A percentile compares a stretch with the other conserved stretches of the same genome.
phyloP scores from a whole-genome alignment of 2,888 invertebrate species.

The Megalurothrips usitatus region DNA sequence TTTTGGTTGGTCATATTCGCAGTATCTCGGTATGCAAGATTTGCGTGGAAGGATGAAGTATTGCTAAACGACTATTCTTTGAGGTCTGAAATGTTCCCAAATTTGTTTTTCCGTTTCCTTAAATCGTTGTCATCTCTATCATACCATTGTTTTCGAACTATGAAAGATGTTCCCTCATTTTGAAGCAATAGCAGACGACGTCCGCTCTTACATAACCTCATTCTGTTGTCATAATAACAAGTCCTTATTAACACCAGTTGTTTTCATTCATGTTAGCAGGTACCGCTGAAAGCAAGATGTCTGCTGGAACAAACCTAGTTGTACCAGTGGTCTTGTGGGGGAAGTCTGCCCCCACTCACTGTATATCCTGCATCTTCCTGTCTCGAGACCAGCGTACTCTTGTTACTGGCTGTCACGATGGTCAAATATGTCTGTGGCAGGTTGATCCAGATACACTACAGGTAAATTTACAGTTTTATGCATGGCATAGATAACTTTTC shows the following conservation, averaged over 20 bases:
- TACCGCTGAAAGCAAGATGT: slow-evolving; percentile 59
- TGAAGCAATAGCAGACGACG: neutral
- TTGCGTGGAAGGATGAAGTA: neutral
- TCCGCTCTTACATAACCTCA: neutral
- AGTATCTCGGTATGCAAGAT: neutral
- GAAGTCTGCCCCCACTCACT: slow-evolving; percentile 91
- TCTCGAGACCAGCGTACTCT: slow-evolving; percentile 88
- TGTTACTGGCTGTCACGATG: slow-evolving; percentile 96
- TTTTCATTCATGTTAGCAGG: slow-evolving; percentile 54
- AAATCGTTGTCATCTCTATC: neutral
- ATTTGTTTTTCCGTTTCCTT: neutral
- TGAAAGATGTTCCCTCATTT: neutral
- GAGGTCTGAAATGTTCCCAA: neutral
- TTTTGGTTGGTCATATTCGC: neutral
- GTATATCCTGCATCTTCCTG: slow-evolving; percentile 88
- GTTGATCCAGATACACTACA: slow-evolving; percentile 75
- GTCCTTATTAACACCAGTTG: neutral
- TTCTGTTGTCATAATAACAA: neutral
- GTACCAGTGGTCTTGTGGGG: slow-evolving; percentile 98
- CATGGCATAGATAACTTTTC: slow-evolving; percentile 18
- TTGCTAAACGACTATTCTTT: neutral
- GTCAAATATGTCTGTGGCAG: slow-evolving; percentile 96
- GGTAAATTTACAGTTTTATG: slow-evolving; percentile 42
- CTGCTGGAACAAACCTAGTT: slow-evolving; percentile 84
- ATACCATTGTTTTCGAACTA: neutral